phyloP scores from a whole-genome alignment of 2,888 invertebrate genomes.

The Chrysina gloriosa region DNA sequence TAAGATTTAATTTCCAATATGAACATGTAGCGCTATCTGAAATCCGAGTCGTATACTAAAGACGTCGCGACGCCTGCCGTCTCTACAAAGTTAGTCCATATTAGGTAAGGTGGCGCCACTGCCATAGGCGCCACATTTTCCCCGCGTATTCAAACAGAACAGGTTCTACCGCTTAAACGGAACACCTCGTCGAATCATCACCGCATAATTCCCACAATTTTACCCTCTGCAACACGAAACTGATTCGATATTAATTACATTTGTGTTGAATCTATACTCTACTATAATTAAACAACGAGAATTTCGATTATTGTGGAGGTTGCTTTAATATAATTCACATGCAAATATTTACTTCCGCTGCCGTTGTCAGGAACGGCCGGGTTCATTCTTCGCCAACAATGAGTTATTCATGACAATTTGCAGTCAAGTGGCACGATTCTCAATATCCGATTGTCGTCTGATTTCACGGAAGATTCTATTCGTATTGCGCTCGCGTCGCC shows the following conservation, averaged over 20 bases:
- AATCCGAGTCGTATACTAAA: neutral
- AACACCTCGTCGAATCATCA: too few species aligned
- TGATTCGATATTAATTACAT: too few species aligned
- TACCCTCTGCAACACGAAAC: too few species aligned
- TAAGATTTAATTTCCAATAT: neutral
- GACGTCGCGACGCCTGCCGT: constrained; percentile 22
- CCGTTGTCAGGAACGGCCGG: neutral
- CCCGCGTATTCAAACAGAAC: too few species aligned
- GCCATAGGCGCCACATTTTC: neutral
- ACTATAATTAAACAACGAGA: too few species aligned
- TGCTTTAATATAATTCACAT: neutral
- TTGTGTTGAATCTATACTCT: too few species aligned
- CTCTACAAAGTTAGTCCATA: constrained; percentile 10
- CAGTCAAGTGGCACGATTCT: constrained; percentile 9
- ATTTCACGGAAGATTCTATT: constrained; percentile 26
- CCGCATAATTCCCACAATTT: too few species aligned
- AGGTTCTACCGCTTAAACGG: too few species aligned
- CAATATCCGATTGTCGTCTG: constrained; percentile 29
- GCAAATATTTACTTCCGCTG: neutral
- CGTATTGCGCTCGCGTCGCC: constrained; percentile 10
- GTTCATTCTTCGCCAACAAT: neutral
- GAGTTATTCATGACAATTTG: constrained; percentile 15
- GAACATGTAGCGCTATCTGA: constrained; percentile 13
- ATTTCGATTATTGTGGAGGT: neutral
- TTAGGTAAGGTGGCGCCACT: constrained; percentile 28